phyloP scores from a whole-genome alignment of 1,140 invertebrate genomes.

The Drosophila malerkotliana region DNA sequence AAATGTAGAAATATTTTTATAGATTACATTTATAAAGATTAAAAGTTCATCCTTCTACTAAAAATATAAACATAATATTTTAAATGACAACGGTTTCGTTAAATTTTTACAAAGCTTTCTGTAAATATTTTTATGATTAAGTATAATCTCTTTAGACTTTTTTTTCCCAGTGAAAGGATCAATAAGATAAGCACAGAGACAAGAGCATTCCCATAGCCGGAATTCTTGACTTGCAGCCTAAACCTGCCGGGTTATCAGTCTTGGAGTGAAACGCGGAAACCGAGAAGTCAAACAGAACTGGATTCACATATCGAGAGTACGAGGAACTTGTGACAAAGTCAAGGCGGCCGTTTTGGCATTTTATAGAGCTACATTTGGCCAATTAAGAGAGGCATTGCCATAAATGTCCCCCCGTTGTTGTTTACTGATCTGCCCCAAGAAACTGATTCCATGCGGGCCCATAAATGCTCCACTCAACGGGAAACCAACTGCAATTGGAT shows the following conservation, averaged over 20 bases:
- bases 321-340: conserved; percentile 54
- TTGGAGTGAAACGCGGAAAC: conserved; percentile 72
- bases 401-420: conserved; percentile 45
- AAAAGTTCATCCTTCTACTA: too few relatives aligned
- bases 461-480: conserved; percentile 61
- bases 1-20: neutral
- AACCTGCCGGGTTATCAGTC: conserved; percentile 49
- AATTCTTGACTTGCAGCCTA: conserved; percentile 11
- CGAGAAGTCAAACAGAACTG: conserved; percentile 19
- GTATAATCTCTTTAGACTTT: neutral
- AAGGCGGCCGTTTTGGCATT: conserved; percentile 35
- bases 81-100: too few relatives aligned
- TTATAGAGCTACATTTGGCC: conserved; percentile 73
- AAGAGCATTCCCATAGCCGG: conserved; percentile 24
- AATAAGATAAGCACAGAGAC: conserved; percentile 22
- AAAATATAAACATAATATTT: too few relatives aligned
- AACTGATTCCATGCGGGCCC: conserved; percentile 20
- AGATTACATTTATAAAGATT: too few relatives aligned
- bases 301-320: conserved; percentile 1
- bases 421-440: conserved; percentile 71
- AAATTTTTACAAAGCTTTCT: too few relatives aligned
- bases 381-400: conserved; percentile 60
- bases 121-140: neutral
- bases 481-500: conserved; percentile 32
- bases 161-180: conserved; percentile 12